phyloP scores from a whole-genome alignment of 2,888 invertebrate species.

The Metellina segmentata region DNA sequence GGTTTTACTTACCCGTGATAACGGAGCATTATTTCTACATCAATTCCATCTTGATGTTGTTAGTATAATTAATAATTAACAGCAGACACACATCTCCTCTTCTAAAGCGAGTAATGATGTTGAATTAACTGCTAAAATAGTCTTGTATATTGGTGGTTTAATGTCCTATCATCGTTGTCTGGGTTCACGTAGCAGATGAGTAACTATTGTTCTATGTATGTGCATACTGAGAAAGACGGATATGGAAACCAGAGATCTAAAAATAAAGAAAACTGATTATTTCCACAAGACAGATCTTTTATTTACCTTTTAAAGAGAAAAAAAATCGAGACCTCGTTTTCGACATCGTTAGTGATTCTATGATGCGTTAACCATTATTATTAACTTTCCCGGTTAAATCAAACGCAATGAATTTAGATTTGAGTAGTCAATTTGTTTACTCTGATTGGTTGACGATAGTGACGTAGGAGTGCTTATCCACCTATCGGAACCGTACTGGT shows the following conservation, averaged over 20 bases:
- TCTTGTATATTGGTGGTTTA: background rate
- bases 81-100: background rate
- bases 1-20: background rate
- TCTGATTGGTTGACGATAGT: too few species aligned
- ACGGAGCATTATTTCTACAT: slow-evolving; percentile 2
- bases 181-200: background rate
- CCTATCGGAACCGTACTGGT: too few species aligned
- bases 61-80: slow-evolving; percentile 18
- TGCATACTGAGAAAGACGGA: background rate
- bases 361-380: too few species aligned
- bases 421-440: too few species aligned
- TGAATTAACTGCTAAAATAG: background rate
- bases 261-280: background rate
- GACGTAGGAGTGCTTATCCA: too few species aligned
- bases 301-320: too few species aligned
- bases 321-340: too few species aligned
- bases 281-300: background rate
- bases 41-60: background rate
- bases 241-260: background rate
- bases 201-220: background rate
- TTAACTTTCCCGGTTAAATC: too few species aligned
- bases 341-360: too few species aligned
- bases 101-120: background rate
- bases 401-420: too few species aligned
- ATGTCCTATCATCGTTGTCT: background rate